Conservation (phyloP, 2,888 invertebrate genomes). For the Halocaridina rubra region DNA sequence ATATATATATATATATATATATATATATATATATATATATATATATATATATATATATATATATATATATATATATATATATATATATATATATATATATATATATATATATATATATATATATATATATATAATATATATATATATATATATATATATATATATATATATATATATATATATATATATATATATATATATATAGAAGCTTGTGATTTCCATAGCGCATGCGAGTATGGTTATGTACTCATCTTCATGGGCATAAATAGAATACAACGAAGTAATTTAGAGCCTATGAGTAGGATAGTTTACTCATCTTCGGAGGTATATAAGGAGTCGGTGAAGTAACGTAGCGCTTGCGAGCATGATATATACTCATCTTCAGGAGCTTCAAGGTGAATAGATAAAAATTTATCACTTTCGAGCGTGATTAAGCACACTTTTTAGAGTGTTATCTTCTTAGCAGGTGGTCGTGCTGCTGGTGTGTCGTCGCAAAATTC, state of each 20-base stretch:
- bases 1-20: not conserved
- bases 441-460: no score
- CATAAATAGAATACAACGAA: no score
- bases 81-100: constrained; percentile 18
- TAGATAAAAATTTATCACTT: no score
- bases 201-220: not conserved
- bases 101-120: not conserved
- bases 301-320: no score
- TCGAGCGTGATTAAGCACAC: no score
- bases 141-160: not conserved
- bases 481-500: constrained; percentile 11
- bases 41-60: constrained; percentile 1
- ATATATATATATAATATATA: not conserved
- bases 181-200: not conserved
- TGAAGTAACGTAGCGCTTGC: no score
- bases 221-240: no score
- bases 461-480: not conserved
- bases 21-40: constrained; percentile 1
- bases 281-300: no score
- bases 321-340: no score
- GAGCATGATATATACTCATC: no score
- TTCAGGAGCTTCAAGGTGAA: no score
- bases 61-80: not conserved
- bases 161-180: not conserved
- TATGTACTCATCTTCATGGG: no score